Percentiles rank a stretch among this genome's conserved stretches.
Conservation (phyloP, 2,113 vertebrate species). For the Archocentrus centrarchus region DNA sequence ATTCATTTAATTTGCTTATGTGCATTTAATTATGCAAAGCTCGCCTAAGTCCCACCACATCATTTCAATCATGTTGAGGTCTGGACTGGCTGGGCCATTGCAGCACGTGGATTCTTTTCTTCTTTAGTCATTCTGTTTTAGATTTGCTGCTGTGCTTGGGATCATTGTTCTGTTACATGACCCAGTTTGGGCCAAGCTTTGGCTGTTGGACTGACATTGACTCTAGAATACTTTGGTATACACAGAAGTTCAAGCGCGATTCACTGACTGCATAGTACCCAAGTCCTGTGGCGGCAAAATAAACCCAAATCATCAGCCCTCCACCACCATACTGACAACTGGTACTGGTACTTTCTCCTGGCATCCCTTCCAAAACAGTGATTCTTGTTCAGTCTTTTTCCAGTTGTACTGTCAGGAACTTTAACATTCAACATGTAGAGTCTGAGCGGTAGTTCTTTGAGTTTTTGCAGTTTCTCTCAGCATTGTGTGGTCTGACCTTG, state of each 20-base stretch:
- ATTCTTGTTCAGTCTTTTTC: not conserved
- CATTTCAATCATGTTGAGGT: not conserved
- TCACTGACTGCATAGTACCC: fast-evolving
- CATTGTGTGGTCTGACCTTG: not conserved
- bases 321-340: not conserved
- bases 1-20: not conserved
- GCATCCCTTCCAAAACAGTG: not conserved
- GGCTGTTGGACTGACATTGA: not conserved
- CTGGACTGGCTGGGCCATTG: not conserved
- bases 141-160: not conserved
- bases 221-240: not conserved
- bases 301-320: not conserved
- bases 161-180: not conserved
- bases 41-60: not conserved
- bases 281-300: not conserved
- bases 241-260: not conserved
- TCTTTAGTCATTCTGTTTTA: not conserved
- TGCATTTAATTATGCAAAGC: not conserved
- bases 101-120: not conserved
- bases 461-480: not conserved
- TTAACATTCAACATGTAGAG: not conserved
- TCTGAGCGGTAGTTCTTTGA: not conserved
- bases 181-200: not conserved
- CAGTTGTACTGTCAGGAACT: not conserved
- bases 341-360: fast-evolving